These are phyloP conservation scores for Thamnaconus septentrionalis DNA, from an alignment of 2,113 vertebrate species.

Conservation along the genomic window DNA sequence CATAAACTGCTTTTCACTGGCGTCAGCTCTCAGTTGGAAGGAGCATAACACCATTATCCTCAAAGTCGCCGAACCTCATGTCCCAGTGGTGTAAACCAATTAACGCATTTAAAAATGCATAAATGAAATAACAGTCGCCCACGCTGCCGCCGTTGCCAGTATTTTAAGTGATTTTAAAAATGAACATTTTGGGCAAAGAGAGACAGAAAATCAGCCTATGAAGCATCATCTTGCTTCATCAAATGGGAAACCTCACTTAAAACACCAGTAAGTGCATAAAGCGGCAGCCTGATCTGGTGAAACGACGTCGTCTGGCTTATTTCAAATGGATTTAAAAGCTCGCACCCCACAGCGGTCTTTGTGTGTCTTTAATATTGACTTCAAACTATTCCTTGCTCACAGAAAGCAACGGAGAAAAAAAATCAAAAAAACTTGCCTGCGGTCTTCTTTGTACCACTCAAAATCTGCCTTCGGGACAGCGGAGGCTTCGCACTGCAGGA, in stretches of 20 bases:
- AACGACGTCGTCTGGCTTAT: too few relatives aligned
- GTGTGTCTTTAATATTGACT: constrained; percentile 2
- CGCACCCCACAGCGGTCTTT: background rate
- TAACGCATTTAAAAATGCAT: background rate
- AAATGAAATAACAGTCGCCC: too few relatives aligned
- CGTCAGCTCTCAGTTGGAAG: constrained; percentile 18
- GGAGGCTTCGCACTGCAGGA: constrained; percentile 91
- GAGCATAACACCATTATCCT: constrained; percentile 18
- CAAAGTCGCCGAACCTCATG: constrained; percentile 6
- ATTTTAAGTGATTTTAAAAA: too few relatives aligned
- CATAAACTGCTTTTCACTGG: constrained; percentile 24
- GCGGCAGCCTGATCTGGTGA: too few relatives aligned
- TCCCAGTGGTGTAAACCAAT: constrained; percentile 30
- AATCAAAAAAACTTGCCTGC: constrained; percentile 76
- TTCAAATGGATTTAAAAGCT: background rate
- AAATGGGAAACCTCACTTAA: too few relatives aligned
- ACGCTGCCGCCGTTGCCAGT: too few relatives aligned
- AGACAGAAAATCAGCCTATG: too few relatives aligned
- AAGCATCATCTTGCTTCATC: too few relatives aligned
- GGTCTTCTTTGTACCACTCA: constrained; percentile 98
- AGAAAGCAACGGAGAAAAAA: constrained; percentile 8
- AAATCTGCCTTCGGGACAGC: constrained; percentile 92
- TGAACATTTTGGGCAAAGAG: too few relatives aligned
- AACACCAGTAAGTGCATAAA: too few relatives aligned
- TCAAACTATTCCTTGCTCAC: constrained; percentile 20